These are phyloP conservation scores for Siniperca chuatsi DNA, from an alignment of 2,113 vertebrate genomes.

Conservation along the genomic window DNA sequence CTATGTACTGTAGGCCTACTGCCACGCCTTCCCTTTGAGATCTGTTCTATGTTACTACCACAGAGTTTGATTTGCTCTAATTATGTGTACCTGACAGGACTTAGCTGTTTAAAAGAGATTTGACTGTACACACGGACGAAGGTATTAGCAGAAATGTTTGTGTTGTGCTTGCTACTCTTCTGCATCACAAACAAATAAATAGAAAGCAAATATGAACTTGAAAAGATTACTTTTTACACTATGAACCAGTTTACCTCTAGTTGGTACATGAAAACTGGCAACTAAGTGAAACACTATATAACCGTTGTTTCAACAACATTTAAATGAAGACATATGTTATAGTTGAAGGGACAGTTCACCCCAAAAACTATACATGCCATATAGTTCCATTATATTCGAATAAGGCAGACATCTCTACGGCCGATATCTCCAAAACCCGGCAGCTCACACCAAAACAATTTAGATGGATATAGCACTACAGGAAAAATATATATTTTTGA, in stretches of 20 bases:
- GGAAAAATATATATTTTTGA: no score
- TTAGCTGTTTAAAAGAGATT: background rate
- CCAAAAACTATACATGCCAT: no score
- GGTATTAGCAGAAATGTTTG: background rate
- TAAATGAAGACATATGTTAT: no score
- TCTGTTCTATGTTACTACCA: background rate
- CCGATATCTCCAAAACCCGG: no score
- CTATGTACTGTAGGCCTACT: background rate
- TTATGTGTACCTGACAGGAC: background rate
- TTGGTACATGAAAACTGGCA: background rate
- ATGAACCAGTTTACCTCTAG: background rate
- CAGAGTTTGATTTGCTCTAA: background rate
- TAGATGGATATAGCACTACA: no score
- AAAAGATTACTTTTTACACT: no score
- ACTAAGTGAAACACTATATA: background rate
- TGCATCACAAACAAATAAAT: background rate
- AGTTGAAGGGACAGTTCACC: no score
- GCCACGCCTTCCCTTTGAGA: background rate
- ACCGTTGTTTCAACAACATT: no score
- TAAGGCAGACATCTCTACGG: no score
- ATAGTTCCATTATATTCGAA: no score
- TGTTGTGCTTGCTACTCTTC: background rate
- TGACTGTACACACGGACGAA: background rate
- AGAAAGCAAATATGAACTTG: no score
- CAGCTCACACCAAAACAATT: no score